A percentile compares a stretch with the other conserved stretches of the same genome.
Conservation (phyloP, 2,888 invertebrate genomes). For the Drosophila neonasuta region DNA sequence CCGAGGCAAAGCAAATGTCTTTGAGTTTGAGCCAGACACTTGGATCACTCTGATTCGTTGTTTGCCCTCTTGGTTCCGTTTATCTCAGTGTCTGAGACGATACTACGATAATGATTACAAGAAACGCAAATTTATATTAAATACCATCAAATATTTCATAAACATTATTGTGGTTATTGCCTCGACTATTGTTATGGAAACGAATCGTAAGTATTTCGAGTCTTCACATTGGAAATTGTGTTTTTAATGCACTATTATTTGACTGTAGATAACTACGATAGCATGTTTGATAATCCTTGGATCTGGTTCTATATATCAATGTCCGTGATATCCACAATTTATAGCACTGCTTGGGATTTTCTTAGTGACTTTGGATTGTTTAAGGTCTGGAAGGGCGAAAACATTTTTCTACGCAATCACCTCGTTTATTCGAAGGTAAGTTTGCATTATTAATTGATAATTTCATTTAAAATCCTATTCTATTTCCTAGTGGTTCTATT, state of each 20-base stretch:
- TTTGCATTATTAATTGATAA: too few relatives aligned
- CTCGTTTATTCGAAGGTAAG: conserved; percentile 93
- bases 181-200: conserved; percentile 83
- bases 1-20: conserved; percentile 54
- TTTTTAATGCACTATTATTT: background rate
- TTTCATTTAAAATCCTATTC: background rate
- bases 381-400: conserved; percentile 92
- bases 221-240: background rate
- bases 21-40: conserved; percentile 85
- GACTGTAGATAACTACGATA: conserved; percentile 83
- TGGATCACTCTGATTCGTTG: conserved; percentile 90
- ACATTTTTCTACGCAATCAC: conserved; percentile 94
- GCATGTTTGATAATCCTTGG: conserved; percentile 88
- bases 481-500: conserved; percentile 85
- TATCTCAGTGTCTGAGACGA: conserved; percentile 92
- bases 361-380: conserved; percentile 98
- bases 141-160: conserved; percentile 97
- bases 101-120: conserved; percentile 1
- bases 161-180: conserved; percentile 95
- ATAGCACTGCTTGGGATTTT: conserved; percentile 97
- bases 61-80: conserved; percentile 97
- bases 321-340: conserved; percentile 91
- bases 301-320: conserved; percentile 93
- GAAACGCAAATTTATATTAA: conserved; percentile 85
- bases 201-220: conserved; percentile 66